Evolutionary conservation across 1,140 invertebrate genomes (phyloP), one percentile per base, ranked within the genome.

Genomic region (Drosophila kurseongensis): DNA sequence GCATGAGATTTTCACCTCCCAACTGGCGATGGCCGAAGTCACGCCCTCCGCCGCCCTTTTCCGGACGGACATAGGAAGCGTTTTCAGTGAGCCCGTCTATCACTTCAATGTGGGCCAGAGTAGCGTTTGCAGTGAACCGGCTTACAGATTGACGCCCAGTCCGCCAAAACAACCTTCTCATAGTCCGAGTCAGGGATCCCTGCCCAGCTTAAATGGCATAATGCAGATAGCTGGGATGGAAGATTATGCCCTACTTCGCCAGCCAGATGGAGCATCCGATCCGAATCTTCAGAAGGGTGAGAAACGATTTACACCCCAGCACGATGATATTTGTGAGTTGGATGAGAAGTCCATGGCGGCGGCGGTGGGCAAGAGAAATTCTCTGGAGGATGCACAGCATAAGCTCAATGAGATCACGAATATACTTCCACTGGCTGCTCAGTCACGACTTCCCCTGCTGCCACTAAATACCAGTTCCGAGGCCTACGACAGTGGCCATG

Each of bases 231-330:
- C 93, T 7, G 92, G 96, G 77, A 95, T 97, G 91, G 91, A 92
- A 36, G 91, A 92, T 52, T 92, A 92, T 61, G 96, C 96, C 4
- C 95, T 95, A 62, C 92, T 97, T 12, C 94, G 96, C 79, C 97
- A 97, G 93, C 97, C 97, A 1, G 97, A 98, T 86, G 97, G 97
- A 41, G 97, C 97, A 29, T 98, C 97, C 5, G 97, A 98, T 94
- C 97, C 97, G 10, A 97, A 97, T 93, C 93, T 98, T 78, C 94
- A 95, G 95, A 92, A 96, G 96, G 93, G 93, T 93, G 63, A 94
- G 94, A 89, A 94, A 47, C 62, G 84, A 9, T 90, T 91, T 41
- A 78, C 80, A 0, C 67, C 86, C 1, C 80, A 90, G 52, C 85
- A 92, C 42, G 80, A 89, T 27, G 82, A 92, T 13, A 92, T 92